Evolutionary conservation across 64 coral and sea anemone genomes (phyloP).

Genomic region (Astreopora myriophthalma): DNA sequence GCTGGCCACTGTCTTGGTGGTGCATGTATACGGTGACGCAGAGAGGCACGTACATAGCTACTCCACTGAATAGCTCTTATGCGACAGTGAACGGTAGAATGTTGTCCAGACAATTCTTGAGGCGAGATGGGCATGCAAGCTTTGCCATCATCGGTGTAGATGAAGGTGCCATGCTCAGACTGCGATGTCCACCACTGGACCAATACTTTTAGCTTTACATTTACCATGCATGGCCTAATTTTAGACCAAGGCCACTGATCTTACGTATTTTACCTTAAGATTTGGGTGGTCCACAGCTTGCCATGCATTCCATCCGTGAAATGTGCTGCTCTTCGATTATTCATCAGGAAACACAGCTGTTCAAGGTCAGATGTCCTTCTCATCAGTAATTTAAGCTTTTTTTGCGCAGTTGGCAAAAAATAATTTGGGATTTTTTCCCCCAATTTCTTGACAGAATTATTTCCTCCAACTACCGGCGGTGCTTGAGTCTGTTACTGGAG

Average conservation of each 20-base stretch:
- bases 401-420: not conserved
- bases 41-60: too few relatives aligned
- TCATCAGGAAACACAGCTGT: conserved; percentile 78
- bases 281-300: conserved; percentile 87
- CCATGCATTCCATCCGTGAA: conserved; percentile 98
- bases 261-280: conserved; percentile 40
- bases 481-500: conserved; percentile 4
- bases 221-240: too few relatives aligned
- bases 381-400: not conserved
- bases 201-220: not conserved
- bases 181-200: too few relatives aligned
- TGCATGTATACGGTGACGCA: too few relatives aligned
- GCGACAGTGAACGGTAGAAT: too few relatives aligned
- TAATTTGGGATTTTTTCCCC: not conserved
- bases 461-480: conserved; percentile 15
- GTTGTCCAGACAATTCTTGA: too few relatives aligned
- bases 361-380: conserved; percentile 73
- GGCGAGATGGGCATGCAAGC: too few relatives aligned
- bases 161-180: too few relatives aligned
- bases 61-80: too few relatives aligned
- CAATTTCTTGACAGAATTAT: not conserved
- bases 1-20: too few relatives aligned
- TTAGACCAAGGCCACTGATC: too few relatives aligned
- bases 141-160: too few relatives aligned
- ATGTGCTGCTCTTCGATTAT: conserved; percentile 90